A percentile compares a stretch with the other conserved stretches of the same genome.
phyloP scores from a whole-genome alignment of 2,797 vertebrate genomes.

The Propithecus deckenii region DNA sequence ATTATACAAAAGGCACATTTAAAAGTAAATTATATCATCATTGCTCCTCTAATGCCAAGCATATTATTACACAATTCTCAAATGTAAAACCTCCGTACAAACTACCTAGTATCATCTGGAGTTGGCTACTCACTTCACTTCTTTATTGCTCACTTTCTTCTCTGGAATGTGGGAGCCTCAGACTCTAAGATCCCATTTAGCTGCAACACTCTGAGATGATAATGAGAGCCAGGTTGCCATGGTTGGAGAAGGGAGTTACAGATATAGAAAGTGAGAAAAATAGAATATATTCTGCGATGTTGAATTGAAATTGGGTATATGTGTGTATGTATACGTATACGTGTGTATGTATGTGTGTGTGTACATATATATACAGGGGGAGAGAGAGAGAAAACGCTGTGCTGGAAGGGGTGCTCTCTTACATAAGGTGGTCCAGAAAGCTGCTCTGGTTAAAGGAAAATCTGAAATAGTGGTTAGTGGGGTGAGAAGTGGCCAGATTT shows the following conservation, averaged over 20 bases:
- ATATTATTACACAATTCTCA: background rate
- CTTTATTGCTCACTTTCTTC: background rate
- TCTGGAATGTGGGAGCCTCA: background rate
- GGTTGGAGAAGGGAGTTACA: background rate
- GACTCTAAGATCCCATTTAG: background rate
- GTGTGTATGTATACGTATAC: background rate
- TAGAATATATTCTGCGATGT: background rate
- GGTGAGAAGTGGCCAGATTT: background rate
- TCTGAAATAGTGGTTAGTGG: background rate
- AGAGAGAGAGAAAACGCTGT: accelerated
- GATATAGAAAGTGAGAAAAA: background rate
- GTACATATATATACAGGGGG: background rate
- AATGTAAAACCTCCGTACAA: background rate
- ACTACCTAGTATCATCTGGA: too few species aligned
- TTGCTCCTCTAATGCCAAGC: background rate
- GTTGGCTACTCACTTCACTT: background rate
- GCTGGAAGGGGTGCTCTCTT: background rate
- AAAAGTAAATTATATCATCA: background rate
- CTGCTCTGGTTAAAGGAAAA: background rate
- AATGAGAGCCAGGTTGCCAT: background rate
- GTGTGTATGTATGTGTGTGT: background rate
- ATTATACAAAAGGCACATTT: background rate
- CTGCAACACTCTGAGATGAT: background rate
- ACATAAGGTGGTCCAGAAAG: background rate
- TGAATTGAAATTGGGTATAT: background rate